These are phyloP conservation scores for Notodonta dromedarius DNA, from an alignment of 2,888 invertebrate species.

Conservation along the genomic window DNA sequence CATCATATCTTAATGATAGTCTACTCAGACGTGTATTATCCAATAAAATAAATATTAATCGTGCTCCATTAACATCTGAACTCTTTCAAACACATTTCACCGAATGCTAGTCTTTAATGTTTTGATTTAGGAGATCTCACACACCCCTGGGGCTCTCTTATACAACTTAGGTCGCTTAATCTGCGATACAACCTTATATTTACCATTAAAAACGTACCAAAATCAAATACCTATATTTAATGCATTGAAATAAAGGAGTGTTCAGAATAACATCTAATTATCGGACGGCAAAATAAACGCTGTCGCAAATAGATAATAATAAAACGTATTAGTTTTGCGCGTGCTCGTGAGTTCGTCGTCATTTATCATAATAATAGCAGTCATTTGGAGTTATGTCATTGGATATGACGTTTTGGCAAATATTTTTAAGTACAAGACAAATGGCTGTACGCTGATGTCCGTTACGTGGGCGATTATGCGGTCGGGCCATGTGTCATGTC, in stretches of 20 bases:
- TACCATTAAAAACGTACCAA: slow-evolving; percentile 5
- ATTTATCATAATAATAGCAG: slow-evolving; percentile 39
- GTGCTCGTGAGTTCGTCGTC: slow-evolving; percentile 32
- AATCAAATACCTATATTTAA: background rate
- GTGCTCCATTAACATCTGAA: slow-evolving; percentile 17
- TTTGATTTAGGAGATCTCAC: slow-evolving; percentile 32
- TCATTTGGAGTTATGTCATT: slow-evolving; percentile 42
- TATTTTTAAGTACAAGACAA: slow-evolving; percentile 39
- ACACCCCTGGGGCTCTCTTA: slow-evolving; percentile 33
- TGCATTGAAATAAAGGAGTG: background rate
- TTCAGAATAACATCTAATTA: slow-evolving; percentile 3
- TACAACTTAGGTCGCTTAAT: slow-evolving; percentile 17
- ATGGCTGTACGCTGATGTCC: slow-evolving; percentile 32
- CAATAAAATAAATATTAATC: slow-evolving; percentile 6
- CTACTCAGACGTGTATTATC: slow-evolving; percentile 7
- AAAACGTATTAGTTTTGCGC: slow-evolving; percentile 34
- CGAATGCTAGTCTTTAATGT: slow-evolving; percentile 19
- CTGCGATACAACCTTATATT: slow-evolving; percentile 16
- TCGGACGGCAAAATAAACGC: slow-evolving; percentile 15
- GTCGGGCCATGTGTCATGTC: slow-evolving; percentile 6
- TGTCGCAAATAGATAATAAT: slow-evolving; percentile 23
- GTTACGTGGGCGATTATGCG: slow-evolving; percentile 26
- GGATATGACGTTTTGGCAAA: slow-evolving; percentile 37
- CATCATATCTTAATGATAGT: slow-evolving; percentile 5
- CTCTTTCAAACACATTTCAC: slow-evolving; percentile 19